phyloP scores from a whole-genome alignment of 2,888 invertebrate genomes.

The Caenorhabditis zanzibari region DNA sequence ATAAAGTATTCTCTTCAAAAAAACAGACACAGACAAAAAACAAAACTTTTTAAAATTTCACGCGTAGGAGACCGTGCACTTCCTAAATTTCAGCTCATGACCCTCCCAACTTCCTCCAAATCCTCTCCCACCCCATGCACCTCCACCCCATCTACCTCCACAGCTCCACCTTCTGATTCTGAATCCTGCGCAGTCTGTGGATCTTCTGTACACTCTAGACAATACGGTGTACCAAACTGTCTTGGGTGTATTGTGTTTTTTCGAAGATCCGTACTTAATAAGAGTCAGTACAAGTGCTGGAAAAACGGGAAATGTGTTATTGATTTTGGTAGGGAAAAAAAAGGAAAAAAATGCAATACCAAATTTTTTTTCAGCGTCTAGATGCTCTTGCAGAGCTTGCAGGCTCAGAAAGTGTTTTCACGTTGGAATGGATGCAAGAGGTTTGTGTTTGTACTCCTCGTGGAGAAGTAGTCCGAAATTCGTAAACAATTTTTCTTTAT shows the following conservation, averaged over 20 bases:
- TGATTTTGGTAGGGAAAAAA: not conserved
- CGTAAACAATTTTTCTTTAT: no score
- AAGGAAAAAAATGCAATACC: no score
- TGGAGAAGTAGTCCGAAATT: no score
- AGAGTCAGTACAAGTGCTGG: conserved; percentile 13
- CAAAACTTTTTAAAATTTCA: no score
- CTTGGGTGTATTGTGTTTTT: conserved; percentile 11
- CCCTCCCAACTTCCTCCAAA: not conserved
- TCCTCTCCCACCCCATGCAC: not conserved
- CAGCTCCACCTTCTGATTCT: not conserved
- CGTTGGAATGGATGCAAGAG: conserved; percentile 13
- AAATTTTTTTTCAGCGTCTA: not conserved
- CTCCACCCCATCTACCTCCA: not conserved
- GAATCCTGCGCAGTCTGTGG: not conserved
- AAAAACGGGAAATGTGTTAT: conserved; percentile 5
- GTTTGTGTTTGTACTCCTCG: not conserved
- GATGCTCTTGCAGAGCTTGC: conserved; percentile 19
- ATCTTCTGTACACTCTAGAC: not conserved
- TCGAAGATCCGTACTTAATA: not conserved
- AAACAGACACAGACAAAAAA: no score
- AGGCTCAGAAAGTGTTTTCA: conserved; percentile 16
- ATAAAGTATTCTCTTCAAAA: no score
- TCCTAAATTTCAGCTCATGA: conserved; percentile 3
- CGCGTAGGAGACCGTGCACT: not conserved
- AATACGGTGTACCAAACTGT: conserved; percentile 2